These are phyloP conservation scores for Drosophila nr. perissopoda DNA, from an alignment of 2,888 invertebrate species.

Conservation along the genomic window DNA sequence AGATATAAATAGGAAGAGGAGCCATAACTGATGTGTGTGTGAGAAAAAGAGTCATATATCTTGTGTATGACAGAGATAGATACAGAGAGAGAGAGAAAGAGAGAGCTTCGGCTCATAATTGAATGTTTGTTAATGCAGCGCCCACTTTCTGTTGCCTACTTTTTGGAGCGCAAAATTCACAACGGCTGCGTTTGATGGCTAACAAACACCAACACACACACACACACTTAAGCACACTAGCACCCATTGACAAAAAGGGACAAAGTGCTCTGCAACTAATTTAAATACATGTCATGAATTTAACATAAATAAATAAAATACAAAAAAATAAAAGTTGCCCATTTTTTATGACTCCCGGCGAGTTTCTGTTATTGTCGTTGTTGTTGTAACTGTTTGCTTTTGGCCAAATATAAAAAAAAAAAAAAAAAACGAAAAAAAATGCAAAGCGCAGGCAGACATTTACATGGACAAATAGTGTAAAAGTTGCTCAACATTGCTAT, in stretches of 20 bases:
- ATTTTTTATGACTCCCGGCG: constrained; percentile 48
- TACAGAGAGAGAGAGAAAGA: neutral
- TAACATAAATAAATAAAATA: constrained; percentile 67
- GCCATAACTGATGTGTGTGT: constrained; percentile 1
- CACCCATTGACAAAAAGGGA: constrained; percentile 36
- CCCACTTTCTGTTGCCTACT: constrained; percentile 47
- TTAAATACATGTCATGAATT: constrained; percentile 77
- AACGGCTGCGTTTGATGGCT: constrained; percentile 52
- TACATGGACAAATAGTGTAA: constrained; percentile 70
- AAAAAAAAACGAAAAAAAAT: constrained; percentile 4
- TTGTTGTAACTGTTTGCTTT: constrained; percentile 36
- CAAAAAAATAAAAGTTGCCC: constrained; percentile 45
- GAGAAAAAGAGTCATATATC: neutral
- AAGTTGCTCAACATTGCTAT: constrained; percentile 41
- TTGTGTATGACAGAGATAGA: neutral
- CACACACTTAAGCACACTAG: constrained; percentile 3
- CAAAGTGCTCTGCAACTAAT: constrained; percentile 73
- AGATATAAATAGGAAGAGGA: constrained; percentile 6
- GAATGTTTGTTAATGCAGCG: constrained; percentile 69
- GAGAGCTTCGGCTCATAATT: constrained; percentile 59
- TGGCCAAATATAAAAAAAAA: neutral
- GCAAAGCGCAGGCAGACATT: constrained; percentile 48
- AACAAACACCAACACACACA: constrained; percentile 14
- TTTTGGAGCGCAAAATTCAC: constrained; percentile 37
- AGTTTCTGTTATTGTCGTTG: constrained; percentile 15